Evolutionary conservation across 2,888 invertebrate genomes (phyloP), one percentile per base, ranked within the genome.

Genomic region (Teinopalpus imperialis): DNA sequence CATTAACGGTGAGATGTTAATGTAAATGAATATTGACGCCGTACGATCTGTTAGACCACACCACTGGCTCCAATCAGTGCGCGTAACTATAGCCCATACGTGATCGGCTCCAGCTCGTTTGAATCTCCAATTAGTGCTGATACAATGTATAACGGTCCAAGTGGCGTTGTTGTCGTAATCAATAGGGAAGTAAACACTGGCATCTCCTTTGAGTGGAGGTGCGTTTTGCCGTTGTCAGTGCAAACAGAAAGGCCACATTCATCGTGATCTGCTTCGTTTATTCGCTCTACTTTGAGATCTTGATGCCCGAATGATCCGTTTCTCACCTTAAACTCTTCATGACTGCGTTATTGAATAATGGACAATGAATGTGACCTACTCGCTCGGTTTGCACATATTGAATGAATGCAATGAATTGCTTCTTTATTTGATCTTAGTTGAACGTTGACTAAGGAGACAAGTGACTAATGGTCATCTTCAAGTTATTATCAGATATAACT

Each of bases 91-190:
- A 3, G 12, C 2, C 29, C 13, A 16, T 14, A 18, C 26, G 29
- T 44, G 44, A 48, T 50, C 51, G 47, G 45, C 44, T 32, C 27
- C 46, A 43, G 40, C 45, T 24, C 58, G 64, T 66, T 62, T 63
- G 59, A 57, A 54, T 44, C 49, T 55, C 63, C 71, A 76, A 77
- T 77, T 78, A 78, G 67, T 52, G 40, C 43, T 44, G 47, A 44
- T 56, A 59, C 55, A 46, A 47, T 48, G 42, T 49, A 56, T 68
- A 69, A 72, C 69, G 56, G 60, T 52, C 53, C 63, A 59, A 69
- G 63, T 63, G 53, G 57, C 51, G 42, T 55, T 43, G 63, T 56
- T 59, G 57, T 57, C 66, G 59, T 68, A 71, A 73, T 72, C 76
- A 77, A 69, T 72, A 54, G 62, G 51, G 39, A 49, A 44, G 66